Evolutionary conservation across 2,797 vertebrate genomes (phyloP).

Genomic region (Alectoris magna): DNA sequence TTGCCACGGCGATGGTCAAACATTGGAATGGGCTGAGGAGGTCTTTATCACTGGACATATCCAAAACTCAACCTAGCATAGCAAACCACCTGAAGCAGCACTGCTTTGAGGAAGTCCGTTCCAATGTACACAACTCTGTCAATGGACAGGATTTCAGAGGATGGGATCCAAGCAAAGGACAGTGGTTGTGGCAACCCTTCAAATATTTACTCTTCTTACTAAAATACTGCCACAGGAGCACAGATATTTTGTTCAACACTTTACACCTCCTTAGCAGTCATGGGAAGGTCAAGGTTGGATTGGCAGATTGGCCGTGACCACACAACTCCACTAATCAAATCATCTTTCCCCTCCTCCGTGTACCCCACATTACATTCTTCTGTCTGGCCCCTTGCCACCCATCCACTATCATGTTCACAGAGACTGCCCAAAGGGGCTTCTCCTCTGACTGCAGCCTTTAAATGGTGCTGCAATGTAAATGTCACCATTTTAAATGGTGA

Average conservation of each 20-base stretch:
- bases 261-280: not conserved
- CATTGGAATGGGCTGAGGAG: not conserved
- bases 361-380: not conserved
- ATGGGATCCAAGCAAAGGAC: not conserved
- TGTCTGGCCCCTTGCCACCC: not conserved
- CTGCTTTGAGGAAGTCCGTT: not conserved
- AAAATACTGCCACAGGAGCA: not conserved
- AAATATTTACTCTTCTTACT: not conserved
- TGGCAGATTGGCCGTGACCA: not conserved
- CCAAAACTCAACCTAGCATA: not conserved
- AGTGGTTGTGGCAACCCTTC: not conserved
- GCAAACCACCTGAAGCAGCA: not conserved
- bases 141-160: not conserved
- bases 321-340: not conserved
- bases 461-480: not conserved
- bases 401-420: not conserved
- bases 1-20: not conserved
- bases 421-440: not conserved
- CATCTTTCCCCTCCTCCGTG: not conserved
- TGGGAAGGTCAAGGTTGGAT: not conserved
- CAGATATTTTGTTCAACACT: not conserved
- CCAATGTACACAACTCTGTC: not conserved
- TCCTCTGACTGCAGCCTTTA: not conserved
- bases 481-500: too few relatives aligned
- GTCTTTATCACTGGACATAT: not conserved